These are phyloP conservation scores for Myotis planiceps DNA, from an alignment of 2,797 vertebrate species.

Conservation along the genomic window DNA sequence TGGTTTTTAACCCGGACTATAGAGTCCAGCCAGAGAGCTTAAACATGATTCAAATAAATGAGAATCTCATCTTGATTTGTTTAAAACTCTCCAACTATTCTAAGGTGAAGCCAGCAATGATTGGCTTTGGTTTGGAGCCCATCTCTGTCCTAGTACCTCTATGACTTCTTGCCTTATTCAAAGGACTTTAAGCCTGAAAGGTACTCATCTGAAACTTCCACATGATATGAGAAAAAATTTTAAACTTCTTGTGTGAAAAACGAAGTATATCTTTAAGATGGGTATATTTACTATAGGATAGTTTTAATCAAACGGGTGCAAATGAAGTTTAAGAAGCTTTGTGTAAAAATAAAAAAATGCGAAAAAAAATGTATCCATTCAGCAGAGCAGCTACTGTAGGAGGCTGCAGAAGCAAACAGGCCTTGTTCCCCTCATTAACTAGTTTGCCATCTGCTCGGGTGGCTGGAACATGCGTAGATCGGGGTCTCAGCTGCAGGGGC, in stretches of 20 bases:
- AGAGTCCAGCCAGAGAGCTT: neutral
- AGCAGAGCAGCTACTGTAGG: neutral
- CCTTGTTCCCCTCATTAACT: neutral
- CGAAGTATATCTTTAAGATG: neutral
- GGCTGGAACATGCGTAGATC: neutral
- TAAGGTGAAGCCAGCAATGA: conserved; percentile 19
- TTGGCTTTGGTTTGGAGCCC: neutral
- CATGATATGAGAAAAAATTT: neutral
- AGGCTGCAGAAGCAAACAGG: neutral
- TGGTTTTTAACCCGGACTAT: neutral
- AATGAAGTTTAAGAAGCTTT: conserved; percentile 41
- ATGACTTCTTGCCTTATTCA: neutral
- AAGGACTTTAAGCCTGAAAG: neutral
- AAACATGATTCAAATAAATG: neutral
- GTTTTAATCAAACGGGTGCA: conserved; percentile 9
- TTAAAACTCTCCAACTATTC: conserved; percentile 18
- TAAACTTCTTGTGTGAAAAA: neutral
- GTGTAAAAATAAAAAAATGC: neutral
- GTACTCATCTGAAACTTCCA: conserved; percentile 2
- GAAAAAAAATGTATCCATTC: neutral
- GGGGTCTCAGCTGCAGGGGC: neutral
- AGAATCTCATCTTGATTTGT: conserved; percentile 23
- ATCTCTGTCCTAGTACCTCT: neutral
- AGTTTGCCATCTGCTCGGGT: neutral
- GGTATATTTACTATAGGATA: neutral